A percentile compares a stretch with the other conserved stretches of the same genome.
Evolutionary conservation across 2,113 vertebrate species (phyloP).

Genomic region (Taxidea taxus): DNA sequence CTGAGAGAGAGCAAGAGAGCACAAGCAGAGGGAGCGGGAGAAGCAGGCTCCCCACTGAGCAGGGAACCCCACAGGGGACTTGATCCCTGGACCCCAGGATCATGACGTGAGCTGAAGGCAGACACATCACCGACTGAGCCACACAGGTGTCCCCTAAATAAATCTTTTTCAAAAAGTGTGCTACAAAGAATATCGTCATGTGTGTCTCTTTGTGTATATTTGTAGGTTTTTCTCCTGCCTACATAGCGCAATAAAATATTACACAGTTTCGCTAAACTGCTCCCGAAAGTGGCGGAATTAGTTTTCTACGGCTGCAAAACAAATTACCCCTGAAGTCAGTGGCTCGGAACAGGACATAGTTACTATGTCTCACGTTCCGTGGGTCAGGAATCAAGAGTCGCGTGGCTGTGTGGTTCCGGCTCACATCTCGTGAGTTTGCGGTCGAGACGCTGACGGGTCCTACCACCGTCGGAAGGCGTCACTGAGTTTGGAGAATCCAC

Average conservation of each 20-base stretch:
- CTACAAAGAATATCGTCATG: background rate
- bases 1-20: background rate
- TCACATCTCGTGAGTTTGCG: background rate
- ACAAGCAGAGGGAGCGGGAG: background rate
- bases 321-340: background rate
- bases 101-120: background rate
- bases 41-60: background rate
- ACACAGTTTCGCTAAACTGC: background rate
- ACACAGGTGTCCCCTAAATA: background rate
- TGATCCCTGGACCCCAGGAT: background rate
- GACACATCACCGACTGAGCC: background rate
- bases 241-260: background rate
- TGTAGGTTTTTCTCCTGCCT: background rate
- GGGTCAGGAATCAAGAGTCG: background rate
- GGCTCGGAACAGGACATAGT: background rate
- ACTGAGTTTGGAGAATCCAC: background rate
- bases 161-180: background rate
- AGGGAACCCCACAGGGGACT: background rate
- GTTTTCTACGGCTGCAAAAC: background rate
- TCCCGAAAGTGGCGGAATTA: background rate
- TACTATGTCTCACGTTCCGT: background rate
- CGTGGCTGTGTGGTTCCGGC: background rate
- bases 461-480: background rate
- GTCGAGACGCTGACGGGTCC: background rate
- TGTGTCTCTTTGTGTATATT: background rate